Evolutionary conservation across 2,113 vertebrate species (phyloP), one percentile per base, ranked within the genome.

Genomic region (Hirundichthys speculiger): DNA sequence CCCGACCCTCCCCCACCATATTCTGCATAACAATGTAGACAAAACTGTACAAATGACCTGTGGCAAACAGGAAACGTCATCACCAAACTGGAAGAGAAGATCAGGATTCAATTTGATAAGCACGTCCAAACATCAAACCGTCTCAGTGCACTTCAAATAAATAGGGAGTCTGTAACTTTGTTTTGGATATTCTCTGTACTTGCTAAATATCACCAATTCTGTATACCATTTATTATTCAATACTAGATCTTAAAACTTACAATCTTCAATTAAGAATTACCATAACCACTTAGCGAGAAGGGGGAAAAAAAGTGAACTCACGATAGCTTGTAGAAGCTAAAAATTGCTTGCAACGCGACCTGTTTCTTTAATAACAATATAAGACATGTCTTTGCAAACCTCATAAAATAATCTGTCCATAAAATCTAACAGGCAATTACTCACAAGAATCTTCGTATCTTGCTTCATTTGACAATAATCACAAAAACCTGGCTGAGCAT

Each of bases 391-490:
- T 77, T 58, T 48, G 30, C 14, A 9, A 22, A 27, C 56, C 27
- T 20, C 13, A 61, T 18, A 15, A 66, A 69, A 24, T 15, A 55
- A 60, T 4, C 18, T 25, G 10, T 38, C 8, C 12, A 69, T 21
- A 49, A 24, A 16, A 63, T 53, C 41, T 6, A 38, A 7, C 20
- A 24, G 49, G 43, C 20, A 30, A 59, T 69, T 50, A 70, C 51
- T 69, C 68, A 64, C 41, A 68, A 20, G 20, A 15, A 38, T 79
- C 46, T 38, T 20, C n/a, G 55, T 18, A 40, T 77, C 42, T 56
- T 30, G 52, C 64, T 72, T 77, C 69, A 83, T 71, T 73, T 59
- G 64, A 50, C 34, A 3, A 25, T 34, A 43, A 60, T 67, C 63
- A 83, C 57, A 52, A 77, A 64, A 41, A 60, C 34, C 47, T 79